Percentiles rank a stretch among this genome's conserved stretches.
phyloP scores from a whole-genome alignment of 2,113 vertebrate genomes.

The Sinocyclocheilus maitianheensis region DNA sequence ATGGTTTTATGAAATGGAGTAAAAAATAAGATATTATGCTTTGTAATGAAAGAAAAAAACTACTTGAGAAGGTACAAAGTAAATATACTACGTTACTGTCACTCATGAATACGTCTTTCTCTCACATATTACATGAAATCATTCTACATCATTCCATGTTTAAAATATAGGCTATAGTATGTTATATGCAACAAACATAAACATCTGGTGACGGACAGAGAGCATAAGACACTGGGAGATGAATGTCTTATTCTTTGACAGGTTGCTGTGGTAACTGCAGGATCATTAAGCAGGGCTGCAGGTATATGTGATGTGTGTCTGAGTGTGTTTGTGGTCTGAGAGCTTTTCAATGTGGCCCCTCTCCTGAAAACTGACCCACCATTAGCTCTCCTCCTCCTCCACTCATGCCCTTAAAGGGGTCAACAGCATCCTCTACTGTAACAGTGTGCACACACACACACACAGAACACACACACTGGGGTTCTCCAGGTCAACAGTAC shows the following conservation, averaged over 20 bases:
- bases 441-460: not conserved
- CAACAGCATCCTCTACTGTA: slow-evolving; percentile 34
- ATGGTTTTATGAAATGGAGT: not conserved
- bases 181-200: not conserved
- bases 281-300: slow-evolving; percentile 57
- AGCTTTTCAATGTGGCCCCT: slow-evolving; percentile 39
- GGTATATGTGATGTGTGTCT: not conserved
- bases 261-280: slow-evolving; percentile 68
- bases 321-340: slow-evolving; percentile 39
- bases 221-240: not conserved
- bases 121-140: not conserved
- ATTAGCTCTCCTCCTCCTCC: slow-evolving; percentile 46
- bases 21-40: not conserved
- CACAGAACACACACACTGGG: not conserved
- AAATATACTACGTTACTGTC: too few species aligned
- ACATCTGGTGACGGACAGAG: not conserved
- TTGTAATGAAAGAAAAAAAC: not conserved
- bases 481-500: not conserved
- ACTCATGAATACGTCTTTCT: not conserved
- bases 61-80: too few species aligned
- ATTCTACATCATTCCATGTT: not conserved
- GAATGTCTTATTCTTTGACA: slow-evolving; percentile 44
- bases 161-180: not conserved
- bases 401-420: slow-evolving; percentile 16
- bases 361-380: slow-evolving; percentile 43